Conservation (phyloP, 37 sponge, comb jelly and placozoan species). For the Halichondria panicea region DNA sequence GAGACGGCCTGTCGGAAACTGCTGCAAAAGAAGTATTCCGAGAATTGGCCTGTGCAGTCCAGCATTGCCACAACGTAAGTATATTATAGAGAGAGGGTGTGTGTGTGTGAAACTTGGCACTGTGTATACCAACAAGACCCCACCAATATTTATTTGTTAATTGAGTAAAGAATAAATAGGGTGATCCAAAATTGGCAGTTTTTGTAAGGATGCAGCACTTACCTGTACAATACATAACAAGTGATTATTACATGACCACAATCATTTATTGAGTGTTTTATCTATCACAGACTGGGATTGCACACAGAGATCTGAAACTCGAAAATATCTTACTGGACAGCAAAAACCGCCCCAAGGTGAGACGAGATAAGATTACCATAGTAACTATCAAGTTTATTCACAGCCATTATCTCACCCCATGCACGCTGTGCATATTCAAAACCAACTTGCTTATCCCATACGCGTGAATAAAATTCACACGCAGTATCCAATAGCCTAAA, state of each 20-base stretch:
- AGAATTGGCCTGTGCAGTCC: constrained; percentile 29
- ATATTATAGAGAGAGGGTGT: not conserved
- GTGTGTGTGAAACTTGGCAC: too few species aligned
- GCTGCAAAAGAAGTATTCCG: constrained; percentile 35
- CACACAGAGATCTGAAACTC: constrained; percentile 74
- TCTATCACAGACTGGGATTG: constrained; percentile 44
- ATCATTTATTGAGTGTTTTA: not conserved
- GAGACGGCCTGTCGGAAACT: constrained; percentile 29
- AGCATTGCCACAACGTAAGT: constrained; percentile 38
- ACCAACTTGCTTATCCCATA: not conserved
- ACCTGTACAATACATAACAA: not conserved
- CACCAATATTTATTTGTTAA: not conserved
- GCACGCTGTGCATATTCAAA: not conserved
- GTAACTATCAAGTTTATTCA: too few species aligned
- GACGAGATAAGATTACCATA: not conserved
- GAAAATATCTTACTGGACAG: constrained; percentile 73
- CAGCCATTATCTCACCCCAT: too few species aligned
- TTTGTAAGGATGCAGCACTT: not conserved
- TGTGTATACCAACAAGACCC: too few species aligned
- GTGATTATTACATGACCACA: not conserved
- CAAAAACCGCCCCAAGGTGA: constrained; percentile 54
- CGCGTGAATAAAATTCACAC: too few species aligned
- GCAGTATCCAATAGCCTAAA: too few species aligned
- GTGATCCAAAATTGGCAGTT: too few species aligned
- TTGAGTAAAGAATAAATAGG: too few species aligned